Evolutionary conservation across 2,797 vertebrate genomes (phyloP).

Genomic region (Pyrocephalus nanus): DNA sequence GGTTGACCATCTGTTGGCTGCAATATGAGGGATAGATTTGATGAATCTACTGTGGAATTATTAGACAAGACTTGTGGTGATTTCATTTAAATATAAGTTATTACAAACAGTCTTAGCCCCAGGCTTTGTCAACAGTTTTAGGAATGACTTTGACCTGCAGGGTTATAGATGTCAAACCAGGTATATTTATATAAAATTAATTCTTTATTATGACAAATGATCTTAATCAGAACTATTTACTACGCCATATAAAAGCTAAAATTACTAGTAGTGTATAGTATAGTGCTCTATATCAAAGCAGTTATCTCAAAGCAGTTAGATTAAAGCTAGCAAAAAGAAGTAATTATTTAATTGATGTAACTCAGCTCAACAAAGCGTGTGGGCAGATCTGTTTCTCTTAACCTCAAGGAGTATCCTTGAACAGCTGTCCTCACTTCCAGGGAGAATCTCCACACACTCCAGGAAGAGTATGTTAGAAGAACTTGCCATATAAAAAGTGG

Average conservation of each 20-base stretch:
- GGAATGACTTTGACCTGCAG: neutral
- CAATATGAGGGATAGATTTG: neutral
- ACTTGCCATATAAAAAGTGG: neutral
- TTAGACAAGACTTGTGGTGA: neutral
- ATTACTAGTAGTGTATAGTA: neutral
- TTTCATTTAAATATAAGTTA: neutral
- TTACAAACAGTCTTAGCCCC: neutral
- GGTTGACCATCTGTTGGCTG: neutral
- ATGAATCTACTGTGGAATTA: neutral
- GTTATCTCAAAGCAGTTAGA: neutral
- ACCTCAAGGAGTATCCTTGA: too few relatives aligned
- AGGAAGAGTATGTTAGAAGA: neutral
- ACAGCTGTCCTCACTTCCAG: neutral
- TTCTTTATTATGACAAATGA: neutral
- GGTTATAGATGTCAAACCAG: neutral
- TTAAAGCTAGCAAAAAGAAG: neutral
- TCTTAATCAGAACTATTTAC: neutral
- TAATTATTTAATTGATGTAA: neutral
- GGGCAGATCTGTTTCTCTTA: neutral
- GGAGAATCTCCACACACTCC: neutral
- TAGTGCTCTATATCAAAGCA: neutral
- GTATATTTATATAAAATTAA: neutral
- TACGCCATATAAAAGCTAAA: neutral
- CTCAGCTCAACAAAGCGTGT: neutral
- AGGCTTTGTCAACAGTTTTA: neutral